Base-by-base conservation (phyloP, 64 coral and sea anemone genomes). In the Dendronephthya gigantea region DNA sequence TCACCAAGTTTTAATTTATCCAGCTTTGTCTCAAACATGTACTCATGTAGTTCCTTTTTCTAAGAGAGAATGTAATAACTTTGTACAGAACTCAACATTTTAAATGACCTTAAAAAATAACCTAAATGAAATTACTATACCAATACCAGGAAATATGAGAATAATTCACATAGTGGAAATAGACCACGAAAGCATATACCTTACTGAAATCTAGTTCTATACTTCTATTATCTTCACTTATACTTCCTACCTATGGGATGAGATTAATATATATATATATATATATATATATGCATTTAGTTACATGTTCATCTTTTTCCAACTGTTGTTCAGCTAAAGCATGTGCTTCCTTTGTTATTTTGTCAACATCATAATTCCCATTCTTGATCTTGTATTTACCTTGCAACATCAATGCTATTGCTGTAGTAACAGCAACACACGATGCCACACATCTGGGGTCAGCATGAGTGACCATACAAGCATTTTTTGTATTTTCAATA, bases 381-480 rank as follows among this genome's bases (percentile, higher is more conserved):
- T 82, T 41, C 37, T 39, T 58, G 15, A 90, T 90, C 30, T 48
- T 39, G 40, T 92, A 76, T 38, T 89, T 90, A 72, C 94, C 92
- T 51, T 97, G 94, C 34, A 97, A 84, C 94, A 97, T 97, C 40
- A 97, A 39, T 76, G 94, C 89, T 62, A 97, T 87, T 23, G 94
- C 94, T 45, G 89, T 97, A 88, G 94, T 97, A 41, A 90, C 92
- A 22, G 91, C 94, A 90, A 97, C 87, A 66, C 94, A 98, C 11
- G 94, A 98, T 12, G 94, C 94, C 79, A 98, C 86, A 34, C 94
- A 98, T 90, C 94, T 90, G 30, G 94, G 94, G 66, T 98, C 94
- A 68, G 92, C 94, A 82, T 98, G 94, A 22, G 94, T 98, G 13
- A 93, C 94, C 30, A 89, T 88, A 83, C 94, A 98, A 22, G 91